phyloP scores from a whole-genome alignment of 2,113 vertebrate genomes.

The Clarias macrocephalus region DNA sequence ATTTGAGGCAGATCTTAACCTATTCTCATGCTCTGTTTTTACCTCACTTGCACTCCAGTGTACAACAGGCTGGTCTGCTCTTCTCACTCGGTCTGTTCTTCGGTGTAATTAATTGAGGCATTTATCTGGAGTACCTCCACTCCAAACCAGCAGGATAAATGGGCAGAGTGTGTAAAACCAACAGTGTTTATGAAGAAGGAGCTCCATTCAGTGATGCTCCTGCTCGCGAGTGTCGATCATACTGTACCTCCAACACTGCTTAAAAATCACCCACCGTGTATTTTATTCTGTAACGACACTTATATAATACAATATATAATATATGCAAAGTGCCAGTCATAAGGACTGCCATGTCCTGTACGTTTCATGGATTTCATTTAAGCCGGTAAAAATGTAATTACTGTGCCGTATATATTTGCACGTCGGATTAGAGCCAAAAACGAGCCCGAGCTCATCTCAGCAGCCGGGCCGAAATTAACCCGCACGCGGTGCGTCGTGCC shows the following conservation, averaged over 20 bases:
- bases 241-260: background rate
- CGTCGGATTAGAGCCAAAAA: constrained; percentile 63
- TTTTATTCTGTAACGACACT: background rate
- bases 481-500: constrained; percentile 60
- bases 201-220: constrained; percentile 41
- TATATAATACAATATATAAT: background rate
- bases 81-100: constrained; percentile 69
- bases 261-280: background rate
- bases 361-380: constrained; percentile 34
- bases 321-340: constrained; percentile 1
- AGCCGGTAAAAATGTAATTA: constrained; percentile 58
- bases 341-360: constrained; percentile 2
- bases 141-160: constrained; percentile 86
- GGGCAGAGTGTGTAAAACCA: constrained; percentile 89
- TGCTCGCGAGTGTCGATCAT: background rate
- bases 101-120: constrained; percentile 95
- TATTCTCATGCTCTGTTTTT: constrained; percentile 43
- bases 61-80: constrained; percentile 16
- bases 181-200: constrained; percentile 61
- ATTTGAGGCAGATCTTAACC: constrained; percentile 55
- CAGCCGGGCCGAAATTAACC: constrained; percentile 45
- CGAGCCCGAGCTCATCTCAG: constrained; percentile 61
- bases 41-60: constrained; percentile 39
- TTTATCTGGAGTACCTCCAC: constrained; percentile 95
- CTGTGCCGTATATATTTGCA: constrained; percentile 45